phyloP scores from a whole-genome alignment of 2,888 invertebrate species.

The Lagria hirta region DNA sequence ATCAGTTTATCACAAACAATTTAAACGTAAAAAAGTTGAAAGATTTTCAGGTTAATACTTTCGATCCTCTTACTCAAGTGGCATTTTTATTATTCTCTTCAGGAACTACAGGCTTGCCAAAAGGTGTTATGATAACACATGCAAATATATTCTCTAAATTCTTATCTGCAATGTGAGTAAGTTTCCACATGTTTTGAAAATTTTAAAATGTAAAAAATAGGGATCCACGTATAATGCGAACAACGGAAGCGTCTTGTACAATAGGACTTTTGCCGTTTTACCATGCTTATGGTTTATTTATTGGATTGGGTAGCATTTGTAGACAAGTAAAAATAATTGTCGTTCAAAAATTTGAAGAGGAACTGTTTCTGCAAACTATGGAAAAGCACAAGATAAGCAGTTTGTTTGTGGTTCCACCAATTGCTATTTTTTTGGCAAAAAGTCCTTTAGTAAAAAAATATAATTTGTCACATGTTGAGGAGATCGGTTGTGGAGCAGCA shows the following conservation, averaged over 20 bases:
- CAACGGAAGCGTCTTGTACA: no score
- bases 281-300: conserved; percentile 39
- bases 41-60: conserved; percentile 4
- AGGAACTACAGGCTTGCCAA: conserved; percentile 70
- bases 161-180: conserved; percentile 18
- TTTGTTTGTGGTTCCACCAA: conserved; percentile 75
- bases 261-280: conserved; percentile 41
- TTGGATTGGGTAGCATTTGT: conserved; percentile 29
- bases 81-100: conserved; percentile 61
- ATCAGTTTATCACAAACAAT: conserved; percentile 15
- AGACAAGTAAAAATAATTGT: conserved; percentile 33
- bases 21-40: neutral
- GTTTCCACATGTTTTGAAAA: neutral
- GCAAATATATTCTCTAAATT: conserved; percentile 49
- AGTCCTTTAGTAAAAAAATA: conserved; percentile 75
- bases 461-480: conserved; percentile 69
- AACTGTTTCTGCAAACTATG: conserved; percentile 68
- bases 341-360: conserved; percentile 42
- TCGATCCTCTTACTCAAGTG: conserved; percentile 31
- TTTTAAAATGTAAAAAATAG: no score
- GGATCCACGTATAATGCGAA: conserved; percentile 21
- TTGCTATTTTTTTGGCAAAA: conserved; percentile 79
- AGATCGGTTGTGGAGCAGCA: conserved; percentile 76
- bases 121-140: conserved; percentile 66
- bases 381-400: conserved; percentile 68